Evolutionary conservation across 1,140 invertebrate genomes (phyloP), one percentile per base, ranked within the genome.

Genomic region (Camponotus floridanus): DNA sequence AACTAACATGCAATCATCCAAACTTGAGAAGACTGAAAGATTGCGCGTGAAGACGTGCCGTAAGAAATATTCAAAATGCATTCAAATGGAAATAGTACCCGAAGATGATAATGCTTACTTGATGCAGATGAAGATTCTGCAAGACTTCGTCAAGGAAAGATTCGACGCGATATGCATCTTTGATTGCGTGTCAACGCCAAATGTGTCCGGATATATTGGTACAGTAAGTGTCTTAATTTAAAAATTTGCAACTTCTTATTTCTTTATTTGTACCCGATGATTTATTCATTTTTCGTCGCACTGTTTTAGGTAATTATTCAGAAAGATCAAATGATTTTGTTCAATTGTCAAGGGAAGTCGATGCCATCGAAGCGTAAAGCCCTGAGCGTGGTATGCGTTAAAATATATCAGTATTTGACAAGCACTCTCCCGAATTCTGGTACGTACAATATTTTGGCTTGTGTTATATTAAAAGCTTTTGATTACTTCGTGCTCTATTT

Each of bases 81-180:
- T 2, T 36, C 84, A 65, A 68, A 0, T 13, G 18, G 9, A 74
- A 86, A 67, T 11, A 31, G 6, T 71, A 83, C 0, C 3, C 31
- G 57, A 68, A 13, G 76, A 67, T 59, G 71, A 87, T 11, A 68
- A 71, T 5, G 26, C 76, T 26, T 11, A 61, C 3, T 9, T 59
- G 18, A 31, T 57, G 8, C 87, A 91, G 36, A 87, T 87, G 71
- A 70, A 11, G 18, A 7, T 57, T 9, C 86, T 95, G 31, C 79
- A 91, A 42, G 81, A 86, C 11, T 92, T 92, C 51, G 91, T 95
- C 0, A 76, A 71, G 21, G 81, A 92, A 11, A 88, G 83, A 13
- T 90, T 94, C 0, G 74, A 89, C 6, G 93, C 91, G 6, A 45
- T 65, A 0, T 94, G 94, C 57, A 55, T 39, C 6, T 93, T 93